Evolutionary conservation across 2,797 vertebrate species (phyloP), one percentile per base, ranked within the genome.

Genomic region (Parauchenoglanis ngamensis): DNA sequence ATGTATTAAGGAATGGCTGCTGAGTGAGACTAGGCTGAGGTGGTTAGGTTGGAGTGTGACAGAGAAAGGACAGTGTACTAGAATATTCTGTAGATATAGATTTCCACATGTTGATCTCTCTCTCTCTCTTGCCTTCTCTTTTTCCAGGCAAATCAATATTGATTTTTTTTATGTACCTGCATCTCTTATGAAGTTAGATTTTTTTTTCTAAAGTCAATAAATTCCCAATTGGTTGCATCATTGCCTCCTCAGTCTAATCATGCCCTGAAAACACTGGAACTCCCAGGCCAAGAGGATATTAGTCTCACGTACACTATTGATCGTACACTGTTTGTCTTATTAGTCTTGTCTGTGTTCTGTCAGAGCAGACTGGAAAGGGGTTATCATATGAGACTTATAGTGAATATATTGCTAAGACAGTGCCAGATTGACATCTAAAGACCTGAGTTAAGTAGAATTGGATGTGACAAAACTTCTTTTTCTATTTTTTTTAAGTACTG

Each of bases 101-200:
- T 87, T 57, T 80, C 19, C 61, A 35, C 65, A 17, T 68, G 52
- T 67, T 79, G 72, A 83, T 90, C 56, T 73, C 31, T 87, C 40
- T 63, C 46, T 59, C 46, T 25, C 70, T 40, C 15, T 79, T 78
- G 78, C 28, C 63, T 63, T 78, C 54, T 91, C 92, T 94, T 91
- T 90, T 92, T 95, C 90, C 91, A 88, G 85, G 80, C 87, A 86
- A 92, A 95, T 95, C 94, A 93, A 95, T 96, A 95, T 89, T 86
- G 93, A 92, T 92, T 94, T 95, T 40, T 40, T 93, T 92, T 92
- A 87, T 95, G 92, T 92, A 89, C 90, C 93, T 70, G 65, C 28
- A 93, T 93, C 94, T 94, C 93, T 94, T 92, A 91, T 92, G 75
- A 82, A 92, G 92, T 90, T 77, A 65, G 88, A 88, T 91, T 93